phyloP scores from a whole-genome alignment of 2,113 vertebrate genomes.

The pig (Sus scrofa) region DNA sequence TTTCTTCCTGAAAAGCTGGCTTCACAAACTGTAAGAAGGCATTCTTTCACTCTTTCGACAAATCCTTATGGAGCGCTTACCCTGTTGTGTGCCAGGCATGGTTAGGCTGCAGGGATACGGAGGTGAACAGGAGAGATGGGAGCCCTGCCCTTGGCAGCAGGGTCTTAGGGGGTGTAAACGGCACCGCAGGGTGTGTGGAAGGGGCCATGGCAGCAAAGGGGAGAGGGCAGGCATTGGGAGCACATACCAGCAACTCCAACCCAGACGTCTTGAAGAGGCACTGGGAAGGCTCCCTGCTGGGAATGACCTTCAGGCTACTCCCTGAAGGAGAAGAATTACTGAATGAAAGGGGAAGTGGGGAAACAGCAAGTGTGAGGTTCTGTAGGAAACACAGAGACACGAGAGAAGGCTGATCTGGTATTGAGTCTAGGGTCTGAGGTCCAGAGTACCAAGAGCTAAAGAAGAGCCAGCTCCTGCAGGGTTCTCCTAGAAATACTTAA shows the following conservation, averaged over 20 bases:
- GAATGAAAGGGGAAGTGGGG: background rate
- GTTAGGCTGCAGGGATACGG: background rate
- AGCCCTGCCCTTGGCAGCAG: background rate
- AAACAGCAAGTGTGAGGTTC: background rate
- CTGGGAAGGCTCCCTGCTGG: background rate
- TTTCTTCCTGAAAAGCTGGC: background rate
- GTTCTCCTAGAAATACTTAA: background rate
- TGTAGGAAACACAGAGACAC: background rate
- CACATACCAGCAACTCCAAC: background rate
- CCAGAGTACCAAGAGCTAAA: background rate
- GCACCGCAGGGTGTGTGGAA: rapidly evolving
- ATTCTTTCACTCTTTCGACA: background rate
- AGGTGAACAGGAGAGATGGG: background rate
- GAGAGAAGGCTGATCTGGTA: background rate
- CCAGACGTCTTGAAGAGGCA: background rate
- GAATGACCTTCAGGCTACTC: background rate
- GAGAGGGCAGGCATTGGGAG: background rate
- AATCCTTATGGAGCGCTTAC: background rate
- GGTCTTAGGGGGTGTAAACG: background rate
- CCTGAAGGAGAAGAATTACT: background rate
- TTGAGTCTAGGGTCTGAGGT: background rate
- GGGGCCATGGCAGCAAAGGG: background rate
- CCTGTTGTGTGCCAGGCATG: background rate
- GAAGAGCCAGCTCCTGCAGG: background rate
- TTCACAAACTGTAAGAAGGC: background rate